Base-by-base conservation (phyloP, 2,888 invertebrate species). In the Bembecia ichneumoniformis region DNA sequence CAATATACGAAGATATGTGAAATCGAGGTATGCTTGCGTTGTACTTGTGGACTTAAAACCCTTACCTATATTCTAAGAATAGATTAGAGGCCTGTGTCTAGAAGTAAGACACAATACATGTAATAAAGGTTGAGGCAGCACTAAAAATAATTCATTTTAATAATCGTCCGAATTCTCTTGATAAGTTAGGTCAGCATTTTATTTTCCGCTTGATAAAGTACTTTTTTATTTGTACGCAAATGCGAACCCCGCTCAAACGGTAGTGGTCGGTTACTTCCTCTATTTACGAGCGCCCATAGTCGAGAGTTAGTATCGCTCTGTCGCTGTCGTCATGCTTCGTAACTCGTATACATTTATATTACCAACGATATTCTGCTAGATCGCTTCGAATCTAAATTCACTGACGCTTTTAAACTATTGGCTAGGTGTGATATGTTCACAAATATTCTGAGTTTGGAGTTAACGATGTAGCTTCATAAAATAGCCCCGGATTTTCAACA, bases 151-250 rank as follows among this genome's bases (percentile, higher is more conserved):
- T 28, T 28, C 28, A 28, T 40, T 11, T 40, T 40, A 13, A 40
- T 11, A 13, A 2, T 40, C n/a, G 40, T 40, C 40, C 40, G n/a
- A 40, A n/a, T 40, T 40, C 40, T 7, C 40, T 4, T 40, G 14
- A 5, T 14, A 40, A 40, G n/a, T n/a, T 44, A 44, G 44, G 44
- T 44, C 44, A 44, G 13, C 17, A 5, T 16, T 46, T 46, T 46
- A 47, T 74, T 72, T 71, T 74, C 74, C 69, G 72, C 70, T 70
- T 75, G 74, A 77, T 74, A 78, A 77, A 82, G 67, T 72, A 67
- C 58, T 64, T 74, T 28, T 81, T 81, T 81, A 82, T 82, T 79
- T 74, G 74, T 74, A 78, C 75, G 78, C 81, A 81, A 81, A 83
- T 83, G 73, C 70, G 68, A 72, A 70, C 64, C 58, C 67, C 66